Percentiles rank a stretch among this genome's conserved stretches.
phyloP scores from a whole-genome alignment of 2,888 invertebrate genomes.

The Hirtodrosophila duncani region DNA sequence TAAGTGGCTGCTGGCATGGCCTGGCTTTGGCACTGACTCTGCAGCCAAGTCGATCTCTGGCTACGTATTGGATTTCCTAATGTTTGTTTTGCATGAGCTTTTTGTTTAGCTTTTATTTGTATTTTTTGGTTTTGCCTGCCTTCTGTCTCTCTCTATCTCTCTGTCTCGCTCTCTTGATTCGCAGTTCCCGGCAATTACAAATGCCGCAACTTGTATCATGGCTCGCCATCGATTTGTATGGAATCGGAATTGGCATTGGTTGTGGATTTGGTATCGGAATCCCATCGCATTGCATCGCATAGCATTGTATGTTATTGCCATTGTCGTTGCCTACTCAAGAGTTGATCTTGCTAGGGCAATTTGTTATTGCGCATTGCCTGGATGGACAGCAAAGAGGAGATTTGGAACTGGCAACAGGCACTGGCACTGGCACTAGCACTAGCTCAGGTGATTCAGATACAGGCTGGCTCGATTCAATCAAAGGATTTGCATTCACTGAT shows the following conservation, averaged over 20 bases:
- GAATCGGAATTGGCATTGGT: constrained; percentile 44
- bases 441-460: constrained; percentile 23
- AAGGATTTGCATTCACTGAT: constrained; percentile 35
- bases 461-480: constrained; percentile 46
- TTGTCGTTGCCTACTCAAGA: constrained; percentile 36
- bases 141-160: too few relatives aligned
- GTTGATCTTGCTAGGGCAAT: constrained; percentile 71
- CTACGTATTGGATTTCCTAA: constrained; percentile 75
- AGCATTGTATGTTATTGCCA: constrained; percentile 45
- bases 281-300: constrained; percentile 73
- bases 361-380: constrained; percentile 62
- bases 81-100: constrained; percentile 72
- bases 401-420: constrained; percentile 8
- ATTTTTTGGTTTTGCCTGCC: constrained; percentile 11
- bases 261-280: constrained; percentile 58
- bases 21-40: constrained; percentile 34
- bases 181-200: constrained; percentile 62
- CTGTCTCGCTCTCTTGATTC: too few relatives aligned
- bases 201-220: constrained; percentile 73
- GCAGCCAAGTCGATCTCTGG: constrained; percentile 21
- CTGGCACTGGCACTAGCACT: too few relatives aligned
- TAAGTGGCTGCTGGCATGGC: constrained; percentile 64
- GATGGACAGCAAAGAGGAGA: constrained; percentile 25
- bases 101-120: constrained; percentile 25
- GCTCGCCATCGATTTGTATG: constrained; percentile 72